A percentile compares a stretch with the other conserved stretches of the same genome.
These are phyloP conservation scores for Phalacrocorax pelagicus DNA, from an alignment of 2,113 vertebrate species.

Conservation along the genomic window DNA sequence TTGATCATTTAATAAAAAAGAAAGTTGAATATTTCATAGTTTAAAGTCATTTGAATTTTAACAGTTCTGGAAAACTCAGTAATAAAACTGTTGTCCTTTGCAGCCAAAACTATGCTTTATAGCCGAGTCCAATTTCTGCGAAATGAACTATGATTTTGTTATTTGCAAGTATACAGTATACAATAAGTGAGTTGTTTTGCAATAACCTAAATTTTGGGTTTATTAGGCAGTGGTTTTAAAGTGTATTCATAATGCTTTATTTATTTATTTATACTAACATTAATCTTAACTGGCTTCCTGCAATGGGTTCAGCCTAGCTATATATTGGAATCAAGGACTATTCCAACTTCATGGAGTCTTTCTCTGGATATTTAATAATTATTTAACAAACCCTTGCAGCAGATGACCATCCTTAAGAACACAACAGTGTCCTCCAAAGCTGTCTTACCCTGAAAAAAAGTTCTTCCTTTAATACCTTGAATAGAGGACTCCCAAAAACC, in stretches of 20 bases:
- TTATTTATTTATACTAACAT: background rate
- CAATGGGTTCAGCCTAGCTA: background rate
- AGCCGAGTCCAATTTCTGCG: background rate
- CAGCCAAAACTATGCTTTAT: background rate
- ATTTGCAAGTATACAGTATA: background rate
- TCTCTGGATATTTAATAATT: background rate
- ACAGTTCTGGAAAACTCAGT: background rate
- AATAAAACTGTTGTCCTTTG: background rate
- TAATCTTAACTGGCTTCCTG: background rate
- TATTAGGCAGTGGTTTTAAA: background rate
- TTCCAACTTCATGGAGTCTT: background rate
- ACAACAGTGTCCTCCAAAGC: background rate
- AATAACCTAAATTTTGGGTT: background rate
- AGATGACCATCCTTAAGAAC: background rate
- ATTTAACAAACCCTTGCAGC: background rate
- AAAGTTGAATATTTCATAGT: background rate
- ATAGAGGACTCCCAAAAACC: background rate
- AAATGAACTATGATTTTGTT: background rate
- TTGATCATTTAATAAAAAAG: background rate
- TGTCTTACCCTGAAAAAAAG: background rate
- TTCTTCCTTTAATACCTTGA: background rate
- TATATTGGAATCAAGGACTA: background rate
- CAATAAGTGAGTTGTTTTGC: background rate
- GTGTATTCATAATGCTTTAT: background rate
- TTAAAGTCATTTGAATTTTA: background rate